These are phyloP conservation scores for Strix uralensis DNA, from an alignment of 2,113 vertebrate genomes.

Conservation along the genomic window DNA sequence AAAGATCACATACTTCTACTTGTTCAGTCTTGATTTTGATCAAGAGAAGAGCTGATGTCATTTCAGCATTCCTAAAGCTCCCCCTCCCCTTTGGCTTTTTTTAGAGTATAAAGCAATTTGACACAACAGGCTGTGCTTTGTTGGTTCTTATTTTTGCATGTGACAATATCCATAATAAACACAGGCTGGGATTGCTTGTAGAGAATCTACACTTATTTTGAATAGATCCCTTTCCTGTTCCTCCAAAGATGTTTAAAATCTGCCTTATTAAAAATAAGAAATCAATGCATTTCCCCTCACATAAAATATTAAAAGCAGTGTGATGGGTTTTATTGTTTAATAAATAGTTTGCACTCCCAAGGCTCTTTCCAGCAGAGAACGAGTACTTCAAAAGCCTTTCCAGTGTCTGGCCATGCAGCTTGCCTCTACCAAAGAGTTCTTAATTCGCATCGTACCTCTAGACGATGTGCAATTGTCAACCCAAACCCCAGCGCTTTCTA, in stretches of 20 bases:
- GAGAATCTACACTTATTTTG: background rate
- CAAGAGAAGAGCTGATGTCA: background rate
- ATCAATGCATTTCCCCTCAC: background rate
- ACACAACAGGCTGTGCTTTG: slow-evolving; percentile 17
- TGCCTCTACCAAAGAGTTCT: slow-evolving; percentile 23
- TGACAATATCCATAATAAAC: slow-evolving; percentile 16
- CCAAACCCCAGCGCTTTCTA: background rate
- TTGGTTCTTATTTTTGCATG: slow-evolving; percentile 2
- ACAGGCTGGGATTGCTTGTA: background rate
- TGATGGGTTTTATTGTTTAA: slow-evolving; percentile 30
- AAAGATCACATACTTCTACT: background rate
- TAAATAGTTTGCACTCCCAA: slow-evolving; percentile 15
- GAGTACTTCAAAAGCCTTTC: background rate
- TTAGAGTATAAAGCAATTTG: background rate
- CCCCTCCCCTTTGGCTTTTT: background rate
- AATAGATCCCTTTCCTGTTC: background rate
- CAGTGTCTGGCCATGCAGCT: background rate
- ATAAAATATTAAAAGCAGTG: slow-evolving; percentile 11
- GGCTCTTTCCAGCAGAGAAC: background rate
- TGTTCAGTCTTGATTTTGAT: slow-evolving; percentile 43
- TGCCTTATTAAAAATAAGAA: background rate
- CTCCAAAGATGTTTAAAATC: background rate
- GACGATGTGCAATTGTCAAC: background rate
- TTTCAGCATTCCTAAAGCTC: slow-evolving; percentile 9
- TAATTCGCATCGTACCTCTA: accelerated